These are phyloP conservation scores for Prorops nasuta DNA, from an alignment of 1,140 invertebrate species.

Conservation along the genomic window DNA sequence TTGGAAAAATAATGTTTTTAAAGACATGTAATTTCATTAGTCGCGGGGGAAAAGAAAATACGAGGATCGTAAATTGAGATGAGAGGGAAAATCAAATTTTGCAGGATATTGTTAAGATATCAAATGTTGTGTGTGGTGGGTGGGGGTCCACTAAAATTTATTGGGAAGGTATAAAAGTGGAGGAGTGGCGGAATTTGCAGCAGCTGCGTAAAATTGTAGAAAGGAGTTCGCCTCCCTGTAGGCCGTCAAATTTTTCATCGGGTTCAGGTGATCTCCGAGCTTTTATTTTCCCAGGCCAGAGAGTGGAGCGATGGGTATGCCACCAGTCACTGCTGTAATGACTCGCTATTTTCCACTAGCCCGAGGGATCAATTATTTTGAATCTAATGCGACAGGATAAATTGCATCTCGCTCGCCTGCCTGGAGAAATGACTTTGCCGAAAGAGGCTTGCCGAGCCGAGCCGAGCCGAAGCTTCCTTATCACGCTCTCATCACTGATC, in stretches of 20 bases:
- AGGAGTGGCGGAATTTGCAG: neutral
- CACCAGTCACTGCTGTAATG: slow-evolving; percentile 38
- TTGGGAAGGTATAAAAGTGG: neutral
- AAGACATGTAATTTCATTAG: too few relatives aligned
- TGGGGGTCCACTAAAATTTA: neutral
- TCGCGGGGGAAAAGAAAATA: neutral
- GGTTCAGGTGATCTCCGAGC: slow-evolving; percentile 31
- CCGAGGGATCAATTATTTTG: slow-evolving; percentile 46
- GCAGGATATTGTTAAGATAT: neutral
- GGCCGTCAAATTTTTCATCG: slow-evolving; percentile 31
- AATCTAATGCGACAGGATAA: slow-evolving; percentile 41
- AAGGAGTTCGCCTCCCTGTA: too few relatives aligned
- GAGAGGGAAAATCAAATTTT: neutral
- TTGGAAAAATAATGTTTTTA: too few relatives aligned
- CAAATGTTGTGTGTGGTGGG: too few relatives aligned
- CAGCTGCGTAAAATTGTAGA: slow-evolving; percentile 9
- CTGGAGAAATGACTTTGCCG: neutral
- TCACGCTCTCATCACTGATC: too few relatives aligned
- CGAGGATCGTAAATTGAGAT: neutral
- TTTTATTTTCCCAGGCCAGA: slow-evolving; percentile 36
- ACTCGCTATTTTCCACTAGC: slow-evolving; percentile 32
- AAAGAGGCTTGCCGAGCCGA: too few relatives aligned
- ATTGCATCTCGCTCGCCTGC: slow-evolving; percentile 25
- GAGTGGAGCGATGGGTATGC: slow-evolving; percentile 13
- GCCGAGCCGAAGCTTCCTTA: too few relatives aligned